Evolutionary conservation across 1,140 invertebrate genomes (phyloP).

Genomic region (Bombus affinis): DNA sequence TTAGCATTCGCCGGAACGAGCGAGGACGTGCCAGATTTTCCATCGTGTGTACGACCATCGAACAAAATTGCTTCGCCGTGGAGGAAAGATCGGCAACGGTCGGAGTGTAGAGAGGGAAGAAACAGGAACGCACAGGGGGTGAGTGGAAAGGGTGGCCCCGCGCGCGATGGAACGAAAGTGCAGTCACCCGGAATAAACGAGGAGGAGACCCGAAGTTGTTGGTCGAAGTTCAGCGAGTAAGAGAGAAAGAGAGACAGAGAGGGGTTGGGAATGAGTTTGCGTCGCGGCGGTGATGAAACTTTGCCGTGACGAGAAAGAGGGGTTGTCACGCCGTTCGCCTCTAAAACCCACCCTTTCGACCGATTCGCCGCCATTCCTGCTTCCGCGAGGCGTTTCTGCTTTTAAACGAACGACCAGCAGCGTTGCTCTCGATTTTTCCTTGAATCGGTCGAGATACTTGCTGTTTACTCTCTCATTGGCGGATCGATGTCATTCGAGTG

Average conservation of each 20-base stretch:
- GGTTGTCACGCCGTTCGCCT: conserved; percentile 79
- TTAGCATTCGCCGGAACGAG: conserved; percentile 54
- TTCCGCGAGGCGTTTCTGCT: conserved; percentile 54
- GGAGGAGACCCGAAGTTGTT: conserved; percentile 81
- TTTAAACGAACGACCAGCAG: conserved; percentile 54
- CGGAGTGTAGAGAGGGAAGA: neutral
- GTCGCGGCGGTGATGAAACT: conserved; percentile 81
- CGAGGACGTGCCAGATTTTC: conserved; percentile 58
- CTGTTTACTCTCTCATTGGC: neutral
- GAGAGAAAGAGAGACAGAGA: neutral
- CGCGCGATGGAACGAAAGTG: conserved; percentile 80
- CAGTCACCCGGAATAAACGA: conserved; percentile 83
- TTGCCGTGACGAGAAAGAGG: conserved; percentile 81
- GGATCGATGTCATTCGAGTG: conserved; percentile 1
- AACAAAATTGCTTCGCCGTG: conserved; percentile 52
- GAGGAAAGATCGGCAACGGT: conserved; percentile 33
- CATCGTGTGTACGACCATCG: conserved; percentile 45
- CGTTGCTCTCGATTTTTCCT: conserved; percentile 57
- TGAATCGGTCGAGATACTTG: neutral
- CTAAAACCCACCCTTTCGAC: conserved; percentile 61
- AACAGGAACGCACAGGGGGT: conserved; percentile 23
- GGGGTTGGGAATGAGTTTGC: conserved; percentile 80
- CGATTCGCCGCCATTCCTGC: conserved; percentile 31
- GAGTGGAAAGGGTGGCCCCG: conserved; percentile 33
- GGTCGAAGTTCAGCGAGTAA: conserved; percentile 78